Conservation (phyloP, 1,140 invertebrate species). For the Phthorimaea operculella region DNA sequence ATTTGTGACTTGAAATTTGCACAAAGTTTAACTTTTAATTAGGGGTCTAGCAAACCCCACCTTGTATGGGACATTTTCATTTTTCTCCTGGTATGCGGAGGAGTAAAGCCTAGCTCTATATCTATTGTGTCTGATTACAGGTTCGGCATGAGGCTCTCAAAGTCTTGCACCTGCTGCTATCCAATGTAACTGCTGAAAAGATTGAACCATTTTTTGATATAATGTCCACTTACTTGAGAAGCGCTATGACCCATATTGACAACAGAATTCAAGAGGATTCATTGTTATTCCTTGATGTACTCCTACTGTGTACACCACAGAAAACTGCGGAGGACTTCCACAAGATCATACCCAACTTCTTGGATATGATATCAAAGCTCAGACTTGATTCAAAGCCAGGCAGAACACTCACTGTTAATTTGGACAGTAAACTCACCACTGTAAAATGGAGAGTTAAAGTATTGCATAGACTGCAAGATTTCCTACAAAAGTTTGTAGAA, state of each 20-base stretch:
- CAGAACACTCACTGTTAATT: conserved; percentile 72
- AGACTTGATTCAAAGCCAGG: conserved; percentile 71
- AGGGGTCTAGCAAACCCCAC: too few species aligned
- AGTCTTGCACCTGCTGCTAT: conserved; percentile 73
- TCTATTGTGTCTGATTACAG: conserved; percentile 22
- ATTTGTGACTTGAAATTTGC: too few species aligned
- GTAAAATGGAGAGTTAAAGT: conserved; percentile 82
- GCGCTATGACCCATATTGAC: conserved; percentile 89
- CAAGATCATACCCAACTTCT: conserved; percentile 79
- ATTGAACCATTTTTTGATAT: conserved; percentile 78
- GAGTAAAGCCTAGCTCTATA: neutral
- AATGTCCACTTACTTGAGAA: conserved; percentile 80
- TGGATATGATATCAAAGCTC: conserved; percentile 82
- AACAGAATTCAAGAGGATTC: conserved; percentile 84
- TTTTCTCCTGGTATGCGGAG: neutral
- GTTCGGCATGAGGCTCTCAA: conserved; percentile 76
- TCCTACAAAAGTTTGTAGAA: conserved; percentile 62
- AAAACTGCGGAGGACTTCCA: conserved; percentile 73
- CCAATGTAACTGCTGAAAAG: conserved; percentile 61
- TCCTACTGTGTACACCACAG: conserved; percentile 71
- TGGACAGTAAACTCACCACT: conserved; percentile 75
- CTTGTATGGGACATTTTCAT: too few species aligned
- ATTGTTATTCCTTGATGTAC: conserved; percentile 77
- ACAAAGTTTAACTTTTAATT: too few species aligned
- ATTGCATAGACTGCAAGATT: conserved; percentile 71